Evolutionary conservation across 2,888 invertebrate genomes (phyloP), one percentile per base, ranked within the genome.

Genomic region (Oxytorus armatus): DNA sequence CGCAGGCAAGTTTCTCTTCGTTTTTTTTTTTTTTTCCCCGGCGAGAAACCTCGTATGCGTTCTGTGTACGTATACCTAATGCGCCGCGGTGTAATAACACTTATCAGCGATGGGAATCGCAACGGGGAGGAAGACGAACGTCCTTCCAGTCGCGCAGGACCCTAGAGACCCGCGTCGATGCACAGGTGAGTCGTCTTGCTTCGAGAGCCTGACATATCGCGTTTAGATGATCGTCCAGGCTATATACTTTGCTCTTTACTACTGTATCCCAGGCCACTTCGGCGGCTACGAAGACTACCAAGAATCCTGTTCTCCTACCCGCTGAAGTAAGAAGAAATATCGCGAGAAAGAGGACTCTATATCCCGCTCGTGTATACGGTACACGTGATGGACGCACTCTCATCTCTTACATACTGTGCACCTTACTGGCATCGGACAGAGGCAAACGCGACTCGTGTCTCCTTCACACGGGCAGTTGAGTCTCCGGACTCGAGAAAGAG

Each of bases 161-260:
- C 23, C 55, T 44, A 39, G 69, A 68, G 72, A 76, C 70, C 44
- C 21, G 14, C 47, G 63, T 82, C 81, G 75, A 79, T 82, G 73
- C 75, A 51, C 75, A 76, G 81, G 81, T 81, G 77, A 81, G 82
- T 84, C 75, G 79, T 81, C 79, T 81, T 82, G 66, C 73, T 78
- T 81, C 81, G 78, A 53, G 55, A 18, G 65, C 5, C 61, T 81
- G 81, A 81, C 84, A 80, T 80, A 81, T 82, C 81, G 79, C 74
- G 74, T 69, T 75, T 57, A 25, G 70, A 78, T 78, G 82, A 83
- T 83, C 83, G 72, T 79, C 59, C 69, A 49, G 63, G 66, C 42
- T 57, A 42, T 65, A 74, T 66, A 74, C 74, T 53, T 65, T 55
- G 53, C 53, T 73, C 61, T 69, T 77, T 51, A 77, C 77, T 77